Conservation (phyloP, 35 echinoderm and acorn worm species). For the Lytechinus pictus region DNA sequence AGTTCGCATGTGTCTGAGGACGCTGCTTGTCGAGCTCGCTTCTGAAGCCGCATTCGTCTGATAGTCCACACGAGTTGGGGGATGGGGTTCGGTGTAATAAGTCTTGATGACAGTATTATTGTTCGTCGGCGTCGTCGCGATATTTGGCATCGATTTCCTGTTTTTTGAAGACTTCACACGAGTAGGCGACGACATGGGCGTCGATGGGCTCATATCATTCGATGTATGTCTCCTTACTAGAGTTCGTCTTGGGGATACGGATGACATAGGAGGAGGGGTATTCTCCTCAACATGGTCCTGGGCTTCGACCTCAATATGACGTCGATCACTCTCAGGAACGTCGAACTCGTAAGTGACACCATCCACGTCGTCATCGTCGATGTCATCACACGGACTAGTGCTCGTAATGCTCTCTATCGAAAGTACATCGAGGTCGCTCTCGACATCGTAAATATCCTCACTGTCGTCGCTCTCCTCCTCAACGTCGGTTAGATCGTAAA, state of each 20-base stretch:
- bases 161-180: slow-evolving; percentile 29
- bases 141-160: slow-evolving; percentile 7
- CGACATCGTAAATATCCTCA: background rate
- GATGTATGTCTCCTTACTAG: background rate
- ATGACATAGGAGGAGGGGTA: background rate
- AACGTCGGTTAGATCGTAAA: slow-evolving; percentile 27
- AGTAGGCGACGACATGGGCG: background rate
- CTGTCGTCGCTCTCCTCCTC: slow-evolving; percentile 16
- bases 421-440: slow-evolving; percentile 35
- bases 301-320: background rate
- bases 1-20: slow-evolving; percentile 36
- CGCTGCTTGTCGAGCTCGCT: background rate
- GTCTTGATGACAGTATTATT: background rate
- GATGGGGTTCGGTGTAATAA: background rate
- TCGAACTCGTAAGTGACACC: slow-evolving; percentile 47
- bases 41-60: background rate
- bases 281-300: background rate
- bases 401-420: slow-evolving; percentile 48
- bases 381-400: slow-evolving; percentile 29
- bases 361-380: slow-evolving; percentile 14
- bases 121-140: background rate
- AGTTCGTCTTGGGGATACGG: background rate
- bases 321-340: slow-evolving; percentile 25
- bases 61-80: background rate
- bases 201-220: background rate